Conservation (phyloP, 1,140 invertebrate genomes). For the Leguminivora glycinivorella region DNA sequence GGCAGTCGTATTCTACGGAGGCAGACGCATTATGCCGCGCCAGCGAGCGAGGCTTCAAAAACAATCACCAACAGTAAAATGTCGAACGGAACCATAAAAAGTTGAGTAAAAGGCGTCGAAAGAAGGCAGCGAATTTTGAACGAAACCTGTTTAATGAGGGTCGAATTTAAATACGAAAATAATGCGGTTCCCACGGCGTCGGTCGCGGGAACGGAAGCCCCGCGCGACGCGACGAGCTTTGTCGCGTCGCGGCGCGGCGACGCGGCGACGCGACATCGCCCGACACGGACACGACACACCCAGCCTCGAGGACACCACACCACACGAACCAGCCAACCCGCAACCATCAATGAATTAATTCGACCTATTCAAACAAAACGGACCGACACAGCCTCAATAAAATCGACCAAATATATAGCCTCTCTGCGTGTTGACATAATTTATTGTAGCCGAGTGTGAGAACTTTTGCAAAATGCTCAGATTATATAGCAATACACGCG, state of each 20-base stretch:
- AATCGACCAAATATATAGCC: constrained; percentile 20
- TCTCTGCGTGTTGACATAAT: constrained; percentile 26
- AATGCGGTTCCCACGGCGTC: constrained; percentile 76
- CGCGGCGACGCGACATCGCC: constrained; percentile 46
- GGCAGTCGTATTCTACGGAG: constrained; percentile 48
- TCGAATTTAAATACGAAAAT: constrained; percentile 78
- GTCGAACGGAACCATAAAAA: constrained; percentile 78
- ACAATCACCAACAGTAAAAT: constrained; percentile 71
- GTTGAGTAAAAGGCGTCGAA: constrained; percentile 78
- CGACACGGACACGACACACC: constrained; percentile 48
- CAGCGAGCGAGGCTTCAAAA: constrained; percentile 63
- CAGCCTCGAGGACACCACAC: constrained; percentile 35
- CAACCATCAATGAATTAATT: constrained; percentile 19
- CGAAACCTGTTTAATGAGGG: constrained; percentile 78
- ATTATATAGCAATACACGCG: constrained; percentile 20
- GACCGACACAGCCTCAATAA: constrained; percentile 23
- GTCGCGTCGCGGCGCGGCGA: constrained; percentile 46
- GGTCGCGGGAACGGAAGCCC: constrained; percentile 75
- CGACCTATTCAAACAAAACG: constrained; percentile 23
- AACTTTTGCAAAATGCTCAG: constrained; percentile 26
- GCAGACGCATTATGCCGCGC: constrained; percentile 43
- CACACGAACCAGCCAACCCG: neutral
- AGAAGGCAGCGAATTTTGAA: constrained; percentile 78
- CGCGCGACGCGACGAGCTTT: constrained; percentile 18
- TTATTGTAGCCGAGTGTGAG: constrained; percentile 27